Base-by-base conservation (phyloP, 2,888 invertebrate species). In the Caradrina kadenii region DNA sequence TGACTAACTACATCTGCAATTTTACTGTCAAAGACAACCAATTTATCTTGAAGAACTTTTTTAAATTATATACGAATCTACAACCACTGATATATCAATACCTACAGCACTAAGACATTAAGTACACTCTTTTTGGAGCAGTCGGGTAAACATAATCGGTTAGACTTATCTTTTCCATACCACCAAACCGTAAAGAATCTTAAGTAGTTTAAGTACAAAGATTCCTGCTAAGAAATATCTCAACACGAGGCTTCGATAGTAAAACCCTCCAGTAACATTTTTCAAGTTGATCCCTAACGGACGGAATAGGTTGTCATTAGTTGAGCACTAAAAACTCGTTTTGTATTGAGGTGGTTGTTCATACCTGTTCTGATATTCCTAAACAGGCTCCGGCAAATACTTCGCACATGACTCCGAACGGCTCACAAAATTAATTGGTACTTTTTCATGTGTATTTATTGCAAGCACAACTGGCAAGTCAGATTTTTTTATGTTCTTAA, bases 301-400 rank as follows among this genome's bases (percentile, higher is more conserved):
- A 22, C 45, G 42, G 39, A 45, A 50, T 55, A 15, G 42, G 56
- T 53, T 69, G 45, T 68, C 39, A 69, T 53, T 69, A 69, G 15
- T 31, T 58, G 52, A 31, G 45, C 48, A 49, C 21, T 17, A 22
- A 35, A 50, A 69, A 76, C 76, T 59, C 11, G 53, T 42, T 69
- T 31, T 42, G 17, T 17, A 55, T 35, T 5, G 35, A 70, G 42
- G 42, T 56, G 35, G 15, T 67, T 39, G 13, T 15, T 11, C 21
- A 6, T 69, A 69, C 72, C n/a, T 19, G 76, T 53, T 69, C 48
- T 31, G 39, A 49, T 58, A 58, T 76, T 58, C 26, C 10, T 48
- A 53, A 53, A 72, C 70, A 31, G 39, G 70, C 26, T 76, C 11
- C 26, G 21, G 39, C 50, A 48, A 52, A 39, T 71, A 48, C 45